Evolutionary conservation across 1,140 invertebrate species (phyloP).

Genomic region (Helicorthomorpha holstii): DNA sequence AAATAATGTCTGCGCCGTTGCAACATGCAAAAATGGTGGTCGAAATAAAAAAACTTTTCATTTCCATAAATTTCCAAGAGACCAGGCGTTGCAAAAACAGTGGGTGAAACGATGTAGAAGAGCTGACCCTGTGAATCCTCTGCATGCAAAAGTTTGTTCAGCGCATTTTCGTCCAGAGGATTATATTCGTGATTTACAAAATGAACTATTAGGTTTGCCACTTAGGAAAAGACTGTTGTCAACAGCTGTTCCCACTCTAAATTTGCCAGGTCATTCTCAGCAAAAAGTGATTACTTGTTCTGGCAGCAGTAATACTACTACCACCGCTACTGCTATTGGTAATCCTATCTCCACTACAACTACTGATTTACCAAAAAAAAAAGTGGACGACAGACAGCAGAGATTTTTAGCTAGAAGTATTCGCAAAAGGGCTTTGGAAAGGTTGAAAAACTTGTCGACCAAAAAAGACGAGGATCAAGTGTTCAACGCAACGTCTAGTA

Average conservation of each 20-base stretch:
- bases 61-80: slow-evolving; percentile 8
- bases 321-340: no score
- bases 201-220: slow-evolving; percentile 10
- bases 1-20: background rate
- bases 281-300: no score
- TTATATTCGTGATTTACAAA: slow-evolving; percentile 9
- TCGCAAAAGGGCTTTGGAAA: no score
- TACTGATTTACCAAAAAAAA: no score
- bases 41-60: background rate
- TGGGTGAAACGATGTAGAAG: slow-evolving; percentile 8
- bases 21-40: background rate
- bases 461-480: no score
- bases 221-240: background rate
- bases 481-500: no score
- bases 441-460: no score
- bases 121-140: slow-evolving; percentile 2
- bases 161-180: slow-evolving; percentile 9
- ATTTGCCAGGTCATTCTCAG: no score
- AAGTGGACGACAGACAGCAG: no score
- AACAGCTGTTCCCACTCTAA: background rate
- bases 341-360: no score
- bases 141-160: slow-evolving; percentile 4
- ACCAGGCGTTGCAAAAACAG: background rate
- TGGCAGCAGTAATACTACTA: no score
- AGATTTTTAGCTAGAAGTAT: no score